phyloP scores from a whole-genome alignment of 2,888 invertebrate species.

The Cheiracanthium punctorium region DNA sequence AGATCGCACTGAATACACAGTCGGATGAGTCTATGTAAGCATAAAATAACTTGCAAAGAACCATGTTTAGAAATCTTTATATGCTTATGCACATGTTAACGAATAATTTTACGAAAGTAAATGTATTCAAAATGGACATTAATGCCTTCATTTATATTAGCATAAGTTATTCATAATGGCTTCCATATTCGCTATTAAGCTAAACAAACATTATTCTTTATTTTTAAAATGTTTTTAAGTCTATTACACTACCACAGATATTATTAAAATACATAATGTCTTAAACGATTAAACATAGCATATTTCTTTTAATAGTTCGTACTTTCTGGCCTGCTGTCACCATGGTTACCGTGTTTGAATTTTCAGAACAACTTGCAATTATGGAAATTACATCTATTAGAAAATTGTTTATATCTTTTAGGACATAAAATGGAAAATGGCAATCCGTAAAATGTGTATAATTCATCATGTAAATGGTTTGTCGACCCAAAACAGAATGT shows the following conservation, averaged over 20 bases:
- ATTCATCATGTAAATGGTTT: slow-evolving; percentile 6
- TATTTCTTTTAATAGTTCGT: neutral
- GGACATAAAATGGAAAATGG: neutral
- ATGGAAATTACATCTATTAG: slow-evolving; percentile 17
- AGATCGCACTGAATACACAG: no score
- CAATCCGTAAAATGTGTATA: neutral
- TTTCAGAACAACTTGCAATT: slow-evolving; percentile 10
- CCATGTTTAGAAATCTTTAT: no score
- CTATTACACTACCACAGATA: neutral
- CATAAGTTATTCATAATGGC: neutral
- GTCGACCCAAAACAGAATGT: neutral
- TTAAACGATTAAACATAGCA: neutral
- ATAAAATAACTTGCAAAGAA: no score
- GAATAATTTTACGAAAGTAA: no score
- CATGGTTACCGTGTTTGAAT: slow-evolving; percentile 6
- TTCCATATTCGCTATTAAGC: neutral
- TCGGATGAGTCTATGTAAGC: no score
- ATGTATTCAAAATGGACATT: no score
- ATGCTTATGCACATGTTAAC: no score
- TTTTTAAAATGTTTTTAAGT: neutral
- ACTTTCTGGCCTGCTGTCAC: neutral
- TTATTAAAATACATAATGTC: neutral
- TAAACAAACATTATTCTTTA: neutral
- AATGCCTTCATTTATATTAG: neutral
- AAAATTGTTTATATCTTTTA: slow-evolving; percentile 11